phyloP scores from a whole-genome alignment of 2,888 invertebrate species.

The Erynnis tages region DNA sequence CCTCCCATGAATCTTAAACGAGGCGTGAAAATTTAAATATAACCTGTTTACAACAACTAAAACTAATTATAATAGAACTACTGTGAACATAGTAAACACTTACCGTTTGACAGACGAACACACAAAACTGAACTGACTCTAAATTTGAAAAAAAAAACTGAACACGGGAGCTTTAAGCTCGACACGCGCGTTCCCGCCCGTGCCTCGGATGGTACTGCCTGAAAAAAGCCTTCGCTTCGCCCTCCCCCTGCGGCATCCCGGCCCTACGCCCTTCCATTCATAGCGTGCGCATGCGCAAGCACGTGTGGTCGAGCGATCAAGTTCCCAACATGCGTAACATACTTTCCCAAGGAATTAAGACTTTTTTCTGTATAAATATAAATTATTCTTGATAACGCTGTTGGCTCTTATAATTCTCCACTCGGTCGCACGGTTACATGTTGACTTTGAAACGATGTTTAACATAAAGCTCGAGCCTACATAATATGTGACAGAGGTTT shows the following conservation, averaged over 20 bases:
- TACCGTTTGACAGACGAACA: constrained; percentile 35
- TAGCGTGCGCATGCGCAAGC: constrained; percentile 40
- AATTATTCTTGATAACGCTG: constrained; percentile 25
- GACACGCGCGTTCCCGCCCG: constrained; percentile 56
- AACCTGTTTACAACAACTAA: not conserved
- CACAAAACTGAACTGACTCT: constrained; percentile 27
- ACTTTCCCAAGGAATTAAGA: constrained; percentile 57
- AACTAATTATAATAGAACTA: not conserved
- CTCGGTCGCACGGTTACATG: constrained; percentile 8
- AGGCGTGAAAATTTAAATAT: not conserved
- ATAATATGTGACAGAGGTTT: too few species aligned
- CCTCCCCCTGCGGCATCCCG: constrained; percentile 54
- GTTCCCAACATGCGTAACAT: constrained; percentile 67
- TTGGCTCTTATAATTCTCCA: constrained; percentile 8
- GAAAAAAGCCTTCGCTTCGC: constrained; percentile 70
- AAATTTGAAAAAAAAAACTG: constrained; percentile 13
- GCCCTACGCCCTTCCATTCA: constrained; percentile 48
- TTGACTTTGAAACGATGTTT: constrained; percentile 13
- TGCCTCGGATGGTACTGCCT: constrained; percentile 68
- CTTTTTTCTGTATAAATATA: constrained; percentile 19
- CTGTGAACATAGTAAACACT: constrained; percentile 16
- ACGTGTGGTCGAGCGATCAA: constrained; percentile 71
- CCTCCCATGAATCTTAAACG: constrained; percentile 5
- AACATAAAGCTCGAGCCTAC: not conserved
- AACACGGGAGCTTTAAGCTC: constrained; percentile 35